Evolutionary conservation across 37 sponge, comb jelly and placozoan genomes (phyloP), one percentile per base, ranked within the genome.

Genomic region (Mnemiopsis leidyi): DNA sequence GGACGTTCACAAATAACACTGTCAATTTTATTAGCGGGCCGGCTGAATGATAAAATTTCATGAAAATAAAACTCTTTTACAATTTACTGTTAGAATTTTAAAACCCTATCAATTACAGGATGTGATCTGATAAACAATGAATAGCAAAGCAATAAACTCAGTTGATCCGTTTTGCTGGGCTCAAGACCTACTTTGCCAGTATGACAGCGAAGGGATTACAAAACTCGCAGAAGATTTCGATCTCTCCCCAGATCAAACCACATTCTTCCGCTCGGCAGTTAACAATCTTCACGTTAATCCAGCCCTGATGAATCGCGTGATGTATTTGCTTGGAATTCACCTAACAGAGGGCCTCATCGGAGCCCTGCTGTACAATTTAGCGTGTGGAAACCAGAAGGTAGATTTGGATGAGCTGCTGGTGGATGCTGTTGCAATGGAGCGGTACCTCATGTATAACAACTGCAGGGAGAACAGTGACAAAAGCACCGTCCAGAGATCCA

Each of bases 381-480:
- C 36, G 7, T 23, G 26, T 2, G 90, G 39, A 3, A 7, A 40
- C 40, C 30, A 35, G 24, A 16, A 25, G 7, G 24, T 85, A 40
- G 90, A 85, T 39, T 5, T 38, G 48, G 48, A 85, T 85, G 61
- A 40, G 61, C 30, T 85, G 24, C 48, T 85, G 1, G 29, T 85
- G 25, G 90, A 85, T 21, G 90, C 90, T 3, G 90, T 85, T 28
- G 90, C 90, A 0, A 38, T 85, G 90, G 90, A 85, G 39, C 39
- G 90, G 61, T 85, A 85, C 23, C 90, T 85, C 39, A 85, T 85
- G 90, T 85, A 39, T 61, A 85, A 85, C 90, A 38, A 85, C 90
- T 85, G 90, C 61, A 18, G 90, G 61, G 90, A 85, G 25, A 40
- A 85, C 35, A 40, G 61, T 40, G 61, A 33, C 16, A 85, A 40